Evolutionary conservation across 1,140 invertebrate species (phyloP).

Genomic region (Augochlora pura): DNA sequence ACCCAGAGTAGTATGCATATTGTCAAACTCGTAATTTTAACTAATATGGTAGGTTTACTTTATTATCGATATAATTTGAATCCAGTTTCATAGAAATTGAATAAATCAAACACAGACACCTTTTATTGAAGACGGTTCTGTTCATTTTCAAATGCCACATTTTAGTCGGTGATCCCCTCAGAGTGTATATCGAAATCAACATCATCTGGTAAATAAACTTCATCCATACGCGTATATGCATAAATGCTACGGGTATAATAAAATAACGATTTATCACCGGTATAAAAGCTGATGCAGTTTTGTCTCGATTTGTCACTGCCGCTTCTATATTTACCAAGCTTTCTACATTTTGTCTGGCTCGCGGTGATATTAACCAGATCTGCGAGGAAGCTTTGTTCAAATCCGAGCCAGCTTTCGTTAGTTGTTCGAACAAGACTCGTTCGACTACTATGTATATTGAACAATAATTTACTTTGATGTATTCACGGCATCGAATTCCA

Average conservation of each 20-base stretch:
- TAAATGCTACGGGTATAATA: background rate
- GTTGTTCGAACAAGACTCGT: background rate
- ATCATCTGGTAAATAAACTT: conserved; percentile 19
- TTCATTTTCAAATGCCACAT: too few relatives aligned
- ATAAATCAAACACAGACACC: too few relatives aligned
- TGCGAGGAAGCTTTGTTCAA: conserved; percentile 18
- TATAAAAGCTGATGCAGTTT: conserved; percentile 30
- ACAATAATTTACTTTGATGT: background rate
- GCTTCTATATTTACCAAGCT: background rate
- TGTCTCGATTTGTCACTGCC: conserved; percentile 8
- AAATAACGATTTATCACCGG: conserved; percentile 33
- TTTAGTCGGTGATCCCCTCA: too few relatives aligned
- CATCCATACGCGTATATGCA: conserved; percentile 2
- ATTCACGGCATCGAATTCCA: background rate
- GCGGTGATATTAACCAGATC: conserved; percentile 20
- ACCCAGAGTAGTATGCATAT: too few relatives aligned
- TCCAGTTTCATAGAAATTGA: too few relatives aligned
- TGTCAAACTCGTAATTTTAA: too few relatives aligned
- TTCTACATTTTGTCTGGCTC: background rate
- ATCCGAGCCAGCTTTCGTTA: conserved; percentile 2
- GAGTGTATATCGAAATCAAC: too few relatives aligned
- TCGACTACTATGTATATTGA: background rate
- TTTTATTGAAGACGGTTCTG: too few relatives aligned
- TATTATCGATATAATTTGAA: too few relatives aligned
- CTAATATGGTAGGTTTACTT: too few relatives aligned